These are phyloP conservation scores for Clinocottus analis DNA, from an alignment of 2,113 vertebrate genomes.

Conservation along the genomic window DNA sequence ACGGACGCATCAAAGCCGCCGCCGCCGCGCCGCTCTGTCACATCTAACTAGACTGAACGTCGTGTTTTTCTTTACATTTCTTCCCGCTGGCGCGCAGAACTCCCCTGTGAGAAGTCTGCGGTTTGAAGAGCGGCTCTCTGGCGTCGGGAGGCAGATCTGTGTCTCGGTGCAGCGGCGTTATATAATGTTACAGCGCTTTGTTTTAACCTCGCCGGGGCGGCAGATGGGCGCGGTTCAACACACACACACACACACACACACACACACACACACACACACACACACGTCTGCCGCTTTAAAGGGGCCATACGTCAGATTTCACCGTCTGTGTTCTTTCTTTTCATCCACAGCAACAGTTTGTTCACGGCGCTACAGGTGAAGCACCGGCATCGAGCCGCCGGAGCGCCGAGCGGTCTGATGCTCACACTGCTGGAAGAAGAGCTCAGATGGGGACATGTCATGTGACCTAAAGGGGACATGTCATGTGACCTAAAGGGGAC, in stretches of 20 bases:
- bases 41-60: slow-evolving; percentile 56
- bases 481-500: no score
- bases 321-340: background rate
- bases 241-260: background rate
- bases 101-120: slow-evolving; percentile 55
- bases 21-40: slow-evolving; percentile 65
- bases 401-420: no score
- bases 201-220: slow-evolving; percentile 35
- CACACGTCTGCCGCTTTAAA: slow-evolving; percentile 19
- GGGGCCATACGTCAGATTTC: background rate
- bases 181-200: slow-evolving; percentile 42
- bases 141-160: slow-evolving; percentile 20
- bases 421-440: no score
- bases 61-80: slow-evolving; percentile 65
- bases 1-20: slow-evolving; percentile 49
- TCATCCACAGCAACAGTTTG: background rate
- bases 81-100: slow-evolving; percentile 40
- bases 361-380: background rate
- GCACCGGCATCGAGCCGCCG: no score
- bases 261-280: background rate
- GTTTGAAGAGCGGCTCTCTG: slow-evolving; percentile 39
- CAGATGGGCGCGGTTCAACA: slow-evolving; percentile 32
- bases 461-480: no score
- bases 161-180: slow-evolving; percentile 36
- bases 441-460: no score